phyloP scores from a whole-genome alignment of 2,888 invertebrate genomes.

The Cosmorhoe ocellata region DNA sequence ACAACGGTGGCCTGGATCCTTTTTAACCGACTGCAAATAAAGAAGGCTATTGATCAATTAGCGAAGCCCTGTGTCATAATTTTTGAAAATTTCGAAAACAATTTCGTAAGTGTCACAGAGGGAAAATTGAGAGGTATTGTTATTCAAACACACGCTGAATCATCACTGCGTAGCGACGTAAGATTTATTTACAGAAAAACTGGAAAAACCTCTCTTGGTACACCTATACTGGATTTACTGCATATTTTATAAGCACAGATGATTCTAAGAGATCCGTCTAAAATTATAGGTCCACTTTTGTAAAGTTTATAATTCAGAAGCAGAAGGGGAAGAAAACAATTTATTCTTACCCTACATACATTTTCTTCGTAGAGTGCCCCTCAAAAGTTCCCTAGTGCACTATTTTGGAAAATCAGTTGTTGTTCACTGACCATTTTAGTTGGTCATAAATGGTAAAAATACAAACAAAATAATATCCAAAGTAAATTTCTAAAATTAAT shows the following conservation, averaged over 20 bases:
- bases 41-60: constrained; percentile 22
- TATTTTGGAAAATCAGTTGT: no score
- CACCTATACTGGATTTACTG: neutral
- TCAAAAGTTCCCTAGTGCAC: no score
- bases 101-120: constrained; percentile 2
- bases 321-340: no score
- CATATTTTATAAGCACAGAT: constrained; percentile 6
- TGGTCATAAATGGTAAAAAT: no score
- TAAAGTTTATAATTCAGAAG: no score
- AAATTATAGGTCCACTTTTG: neutral
- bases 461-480: no score
- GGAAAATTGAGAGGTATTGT: constrained; percentile 2
- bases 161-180: neutral
- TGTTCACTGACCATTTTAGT: no score
- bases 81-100: constrained; percentile 10
- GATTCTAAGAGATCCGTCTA: constrained; percentile 5
- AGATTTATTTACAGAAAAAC: constrained; percentile 11
- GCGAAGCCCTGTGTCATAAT: constrained; percentile 8
- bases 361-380: no score
- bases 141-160: neutral
- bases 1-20: constrained; percentile 21
- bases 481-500: no score
- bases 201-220: constrained; percentile 6
- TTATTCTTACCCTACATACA: no score
- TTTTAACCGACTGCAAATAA: constrained; percentile 23